Evolutionary conservation across 2,888 invertebrate species (phyloP).

Genomic region (Ichneumoninae sp.): DNA sequence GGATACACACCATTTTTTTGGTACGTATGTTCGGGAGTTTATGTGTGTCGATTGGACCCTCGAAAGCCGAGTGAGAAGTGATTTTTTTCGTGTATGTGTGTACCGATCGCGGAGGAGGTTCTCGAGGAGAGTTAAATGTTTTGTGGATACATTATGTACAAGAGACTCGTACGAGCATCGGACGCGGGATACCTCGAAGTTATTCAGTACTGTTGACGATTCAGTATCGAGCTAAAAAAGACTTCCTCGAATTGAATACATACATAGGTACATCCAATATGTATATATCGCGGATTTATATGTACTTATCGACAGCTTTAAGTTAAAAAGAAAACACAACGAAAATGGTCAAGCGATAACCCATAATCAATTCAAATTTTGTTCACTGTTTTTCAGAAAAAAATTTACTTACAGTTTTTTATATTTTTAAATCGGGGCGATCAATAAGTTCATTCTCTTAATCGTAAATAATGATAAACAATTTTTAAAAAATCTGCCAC

Average conservation of each 20-base stretch:
- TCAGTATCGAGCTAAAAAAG: not conserved
- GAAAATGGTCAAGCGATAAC: too few relatives aligned
- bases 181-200: not conserved
- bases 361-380: too few relatives aligned
- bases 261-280: not conserved
- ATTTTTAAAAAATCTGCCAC: too few relatives aligned
- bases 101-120: not conserved
- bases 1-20: not conserved
- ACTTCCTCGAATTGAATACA: slow-evolving; percentile 28
- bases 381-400: too few relatives aligned
- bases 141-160: slow-evolving; percentile 2
- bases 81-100: slow-evolving; percentile 9
- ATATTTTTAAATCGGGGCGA: too few relatives aligned
- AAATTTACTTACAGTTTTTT: too few relatives aligned
- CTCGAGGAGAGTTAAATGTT: slow-evolving; percentile 12
- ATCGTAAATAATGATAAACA: too few relatives aligned
- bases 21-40: slow-evolving; percentile 7
- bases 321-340: too few relatives aligned
- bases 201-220: slow-evolving; percentile 1
- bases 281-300: not conserved
- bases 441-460: too few relatives aligned
- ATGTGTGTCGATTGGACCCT: slow-evolving; percentile 21
- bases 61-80: slow-evolving; percentile 14
- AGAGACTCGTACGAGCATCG: not conserved
- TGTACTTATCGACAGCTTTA: not conserved